Percentiles rank a stretch among this genome's conserved stretches.
Conservation (phyloP, 2,888 invertebrate genomes). For the Theretra japonica region DNA sequence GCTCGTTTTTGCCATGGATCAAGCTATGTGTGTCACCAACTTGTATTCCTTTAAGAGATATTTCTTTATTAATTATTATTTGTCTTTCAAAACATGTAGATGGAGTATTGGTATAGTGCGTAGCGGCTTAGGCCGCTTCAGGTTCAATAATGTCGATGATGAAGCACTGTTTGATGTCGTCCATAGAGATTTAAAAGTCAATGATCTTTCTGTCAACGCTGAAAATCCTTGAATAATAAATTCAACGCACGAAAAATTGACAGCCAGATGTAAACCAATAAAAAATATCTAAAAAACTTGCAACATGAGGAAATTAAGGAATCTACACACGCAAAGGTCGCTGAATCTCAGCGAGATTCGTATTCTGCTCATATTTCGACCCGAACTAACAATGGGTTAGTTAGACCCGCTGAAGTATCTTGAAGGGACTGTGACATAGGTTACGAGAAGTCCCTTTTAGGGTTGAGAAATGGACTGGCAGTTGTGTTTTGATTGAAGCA, state of each 20-base stretch:
- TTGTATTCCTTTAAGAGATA: background rate
- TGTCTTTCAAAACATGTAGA: background rate
- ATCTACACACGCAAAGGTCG: conserved; percentile 46
- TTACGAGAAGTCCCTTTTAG: conserved; percentile 34
- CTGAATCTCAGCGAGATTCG: conserved; percentile 40
- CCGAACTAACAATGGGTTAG: conserved; percentile 55
- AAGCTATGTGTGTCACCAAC: background rate
- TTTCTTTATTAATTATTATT: background rate
- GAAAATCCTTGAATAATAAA: too few species aligned
- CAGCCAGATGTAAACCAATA: background rate
- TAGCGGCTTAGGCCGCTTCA: too few species aligned
- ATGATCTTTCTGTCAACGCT: too few species aligned
- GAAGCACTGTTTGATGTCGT: too few species aligned
- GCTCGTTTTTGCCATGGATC: conserved; percentile 11
- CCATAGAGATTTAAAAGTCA: too few species aligned
- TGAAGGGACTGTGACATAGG: conserved; percentile 47
- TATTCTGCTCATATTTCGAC: conserved; percentile 54
- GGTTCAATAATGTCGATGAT: too few species aligned
- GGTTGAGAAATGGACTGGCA: conserved; percentile 30
- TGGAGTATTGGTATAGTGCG: too few species aligned
- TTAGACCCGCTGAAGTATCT: conserved; percentile 52
- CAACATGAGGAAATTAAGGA: conserved; percentile 46
- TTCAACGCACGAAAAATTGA: too few species aligned
- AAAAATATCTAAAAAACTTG: conserved; percentile 27
- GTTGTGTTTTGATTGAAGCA: conserved; percentile 30